Conservation (phyloP, 1,140 invertebrate species). For the Lepidostoma basale region DNA sequence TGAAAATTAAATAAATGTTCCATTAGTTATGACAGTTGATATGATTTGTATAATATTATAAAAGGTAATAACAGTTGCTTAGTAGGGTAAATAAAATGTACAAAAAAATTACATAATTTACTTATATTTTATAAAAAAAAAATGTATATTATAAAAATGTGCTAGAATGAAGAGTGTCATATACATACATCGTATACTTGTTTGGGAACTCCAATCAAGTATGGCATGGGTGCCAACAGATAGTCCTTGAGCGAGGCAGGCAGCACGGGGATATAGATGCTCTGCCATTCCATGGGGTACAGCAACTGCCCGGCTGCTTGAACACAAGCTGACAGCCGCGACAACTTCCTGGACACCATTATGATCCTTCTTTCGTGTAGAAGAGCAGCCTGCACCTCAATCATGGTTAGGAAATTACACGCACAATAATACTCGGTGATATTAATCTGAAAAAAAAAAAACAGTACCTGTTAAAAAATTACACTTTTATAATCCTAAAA, state of each 20-base stretch:
- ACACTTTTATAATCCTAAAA: too few relatives aligned
- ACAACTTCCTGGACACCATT: constrained; percentile 85
- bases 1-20: too few relatives aligned
- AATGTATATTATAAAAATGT: neutral
- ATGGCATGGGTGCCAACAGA: constrained; percentile 92
- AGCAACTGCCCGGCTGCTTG: constrained; percentile 92
- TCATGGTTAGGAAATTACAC: constrained; percentile 90
- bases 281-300: constrained; percentile 98
- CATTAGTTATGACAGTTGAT: too few relatives aligned
- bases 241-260: constrained; percentile 89
- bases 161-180: neutral
- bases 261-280: constrained; percentile 94
- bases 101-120: neutral
- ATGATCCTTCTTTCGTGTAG: constrained; percentile 91
- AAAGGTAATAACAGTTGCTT: too few relatives aligned
- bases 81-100: neutral
- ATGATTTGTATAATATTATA: too few relatives aligned
- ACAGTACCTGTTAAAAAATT: too few relatives aligned
- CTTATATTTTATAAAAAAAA: neutral
- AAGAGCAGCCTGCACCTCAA: constrained; percentile 92
- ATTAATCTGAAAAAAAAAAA: constrained; percentile 77
- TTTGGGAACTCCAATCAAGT: constrained; percentile 89
- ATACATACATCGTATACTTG: constrained; percentile 76
- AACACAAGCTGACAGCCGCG: constrained; percentile 88
- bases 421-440: constrained; percentile 96